Conservation (phyloP, 1,140 invertebrate genomes). For the Drosophila punjabiensis region DNA sequence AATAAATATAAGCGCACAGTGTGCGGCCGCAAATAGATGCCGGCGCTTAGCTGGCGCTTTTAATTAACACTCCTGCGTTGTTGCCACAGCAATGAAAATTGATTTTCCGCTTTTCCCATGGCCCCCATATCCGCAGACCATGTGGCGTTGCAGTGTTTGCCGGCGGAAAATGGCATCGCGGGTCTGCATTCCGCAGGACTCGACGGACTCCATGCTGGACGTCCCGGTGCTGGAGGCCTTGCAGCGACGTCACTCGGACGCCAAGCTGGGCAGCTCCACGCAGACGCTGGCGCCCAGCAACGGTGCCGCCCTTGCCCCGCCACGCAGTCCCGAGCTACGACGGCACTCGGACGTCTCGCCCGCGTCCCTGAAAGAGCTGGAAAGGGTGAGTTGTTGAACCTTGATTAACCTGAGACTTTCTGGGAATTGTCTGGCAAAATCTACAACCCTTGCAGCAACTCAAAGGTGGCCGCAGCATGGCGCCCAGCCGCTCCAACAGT, state of each 20-base stretch:
- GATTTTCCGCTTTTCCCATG: slow-evolving; percentile 40
- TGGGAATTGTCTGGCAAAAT: not conserved
- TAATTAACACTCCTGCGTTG: slow-evolving; percentile 57
- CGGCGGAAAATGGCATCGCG: slow-evolving; percentile 91
- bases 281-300: slow-evolving; percentile 85
- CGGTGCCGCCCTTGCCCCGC: slow-evolving; percentile 88
- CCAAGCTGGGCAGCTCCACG: slow-evolving; percentile 88
- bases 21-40: slow-evolving; percentile 57
- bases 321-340: slow-evolving; percentile 91
- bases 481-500: slow-evolving; percentile 86
- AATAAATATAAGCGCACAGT: slow-evolving; percentile 59
- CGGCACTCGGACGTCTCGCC: slow-evolving; percentile 94
- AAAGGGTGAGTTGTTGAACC: slow-evolving; percentile 89
- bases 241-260: slow-evolving; percentile 92
- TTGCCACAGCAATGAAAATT: slow-evolving; percentile 35
- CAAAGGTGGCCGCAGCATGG: slow-evolving; percentile 86
- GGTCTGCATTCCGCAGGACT: slow-evolving; percentile 90
- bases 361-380: slow-evolving; percentile 92
- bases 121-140: slow-evolving; percentile 86
- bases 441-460: slow-evolving; percentile 53
- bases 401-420: not conserved
- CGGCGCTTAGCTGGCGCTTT: slow-evolving; percentile 54
- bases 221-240: slow-evolving; percentile 91
- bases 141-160: slow-evolving; percentile 93
- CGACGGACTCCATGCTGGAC: slow-evolving; percentile 92